phyloP scores from a whole-genome alignment of 1,140 invertebrate genomes.

The Drosophila ogumai region DNA sequence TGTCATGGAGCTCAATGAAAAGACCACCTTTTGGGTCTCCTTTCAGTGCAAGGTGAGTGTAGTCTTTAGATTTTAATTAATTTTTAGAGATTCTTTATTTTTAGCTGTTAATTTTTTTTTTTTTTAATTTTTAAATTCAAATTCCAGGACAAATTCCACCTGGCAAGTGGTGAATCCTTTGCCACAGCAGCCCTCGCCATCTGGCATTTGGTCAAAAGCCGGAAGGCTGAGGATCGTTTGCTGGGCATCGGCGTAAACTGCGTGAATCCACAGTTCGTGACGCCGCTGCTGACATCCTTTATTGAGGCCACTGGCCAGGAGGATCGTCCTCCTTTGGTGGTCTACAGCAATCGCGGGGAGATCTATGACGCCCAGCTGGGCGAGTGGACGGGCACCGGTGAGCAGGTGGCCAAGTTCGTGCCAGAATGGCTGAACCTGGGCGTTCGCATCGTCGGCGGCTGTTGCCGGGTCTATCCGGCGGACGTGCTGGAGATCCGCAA shows the following conservation, averaged over 20 bases:
- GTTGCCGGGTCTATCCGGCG: slow-evolving; percentile 90
- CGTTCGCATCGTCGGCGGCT: slow-evolving; percentile 91
- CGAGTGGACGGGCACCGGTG: slow-evolving; percentile 86
- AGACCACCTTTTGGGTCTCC: slow-evolving; percentile 91
- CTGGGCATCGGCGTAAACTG: slow-evolving; percentile 95
- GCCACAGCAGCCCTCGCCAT: slow-evolving; percentile 84
- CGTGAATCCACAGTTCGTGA: slow-evolving; percentile 87
- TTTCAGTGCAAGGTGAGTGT: slow-evolving; percentile 84
- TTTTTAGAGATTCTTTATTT: too few species aligned
- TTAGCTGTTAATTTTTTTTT: not conserved
- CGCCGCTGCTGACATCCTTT: slow-evolving; percentile 86
- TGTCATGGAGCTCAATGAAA: slow-evolving; percentile 89
- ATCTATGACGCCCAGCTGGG: slow-evolving; percentile 85
- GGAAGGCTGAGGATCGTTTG: slow-evolving; percentile 87
- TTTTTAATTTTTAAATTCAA: not conserved
- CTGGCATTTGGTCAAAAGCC: slow-evolving; percentile 87
- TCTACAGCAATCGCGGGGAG: slow-evolving; percentile 91
- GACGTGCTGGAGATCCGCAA: slow-evolving; percentile 87
- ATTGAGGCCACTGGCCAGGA: slow-evolving; percentile 43
- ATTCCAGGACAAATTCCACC: slow-evolving; percentile 87
- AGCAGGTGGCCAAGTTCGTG: slow-evolving; percentile 87
- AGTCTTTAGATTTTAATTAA: not conserved
- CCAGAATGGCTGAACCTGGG: slow-evolving; percentile 89
- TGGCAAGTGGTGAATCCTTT: slow-evolving; percentile 92
- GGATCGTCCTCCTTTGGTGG: slow-evolving; percentile 86